Conservation (phyloP, 1,140 invertebrate genomes). For the Cydia fagiglandana region DNA sequence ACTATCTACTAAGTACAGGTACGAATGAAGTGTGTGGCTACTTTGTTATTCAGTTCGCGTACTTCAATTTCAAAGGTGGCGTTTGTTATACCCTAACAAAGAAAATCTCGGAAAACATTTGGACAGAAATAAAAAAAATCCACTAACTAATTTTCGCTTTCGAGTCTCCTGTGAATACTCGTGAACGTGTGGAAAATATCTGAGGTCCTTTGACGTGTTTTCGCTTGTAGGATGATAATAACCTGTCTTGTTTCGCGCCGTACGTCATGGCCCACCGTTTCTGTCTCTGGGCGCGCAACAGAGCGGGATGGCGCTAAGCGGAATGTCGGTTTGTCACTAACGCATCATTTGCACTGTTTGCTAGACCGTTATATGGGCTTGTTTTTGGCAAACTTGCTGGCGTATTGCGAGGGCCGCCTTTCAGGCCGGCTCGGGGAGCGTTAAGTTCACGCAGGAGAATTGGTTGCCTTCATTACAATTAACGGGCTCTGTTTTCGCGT, state of each 20-base stretch:
- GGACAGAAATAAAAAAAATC: conserved; percentile 67
- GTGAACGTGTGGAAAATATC: conserved; percentile 76
- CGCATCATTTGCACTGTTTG: conserved; percentile 75
- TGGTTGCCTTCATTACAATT: conserved; percentile 69
- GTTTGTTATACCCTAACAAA: conserved; percentile 73
- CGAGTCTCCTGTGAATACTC: conserved; percentile 70
- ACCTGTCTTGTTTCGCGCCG: conserved; percentile 74
- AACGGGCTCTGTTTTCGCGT: conserved; percentile 71
- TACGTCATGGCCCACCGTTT: conserved; percentile 60
- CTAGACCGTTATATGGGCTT: conserved; percentile 74
- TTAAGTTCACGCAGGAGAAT: conserved; percentile 64
- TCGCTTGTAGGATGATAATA: conserved; percentile 73
- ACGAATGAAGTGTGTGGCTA: conserved; percentile 35
- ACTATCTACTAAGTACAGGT: conserved; percentile 17
- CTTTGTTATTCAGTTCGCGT: conserved; percentile 63
- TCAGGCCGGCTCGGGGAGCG: conserved; percentile 66
- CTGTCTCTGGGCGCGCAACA: conserved; percentile 41
- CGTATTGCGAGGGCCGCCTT: conserved; percentile 64
- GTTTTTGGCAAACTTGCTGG: conserved; percentile 73
- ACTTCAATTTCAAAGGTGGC: conserved; percentile 73
- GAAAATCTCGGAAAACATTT: conserved; percentile 74
- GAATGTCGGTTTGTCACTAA: conserved; percentile 70
- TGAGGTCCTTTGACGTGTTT: conserved; percentile 62
- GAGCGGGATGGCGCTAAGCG: conserved; percentile 50
- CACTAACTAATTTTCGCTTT: conserved; percentile 77